Percentiles rank a stretch among this genome's conserved stretches.
phyloP scores from a whole-genome alignment of 2,113 vertebrate genomes.

The Phaetusa simplex region DNA sequence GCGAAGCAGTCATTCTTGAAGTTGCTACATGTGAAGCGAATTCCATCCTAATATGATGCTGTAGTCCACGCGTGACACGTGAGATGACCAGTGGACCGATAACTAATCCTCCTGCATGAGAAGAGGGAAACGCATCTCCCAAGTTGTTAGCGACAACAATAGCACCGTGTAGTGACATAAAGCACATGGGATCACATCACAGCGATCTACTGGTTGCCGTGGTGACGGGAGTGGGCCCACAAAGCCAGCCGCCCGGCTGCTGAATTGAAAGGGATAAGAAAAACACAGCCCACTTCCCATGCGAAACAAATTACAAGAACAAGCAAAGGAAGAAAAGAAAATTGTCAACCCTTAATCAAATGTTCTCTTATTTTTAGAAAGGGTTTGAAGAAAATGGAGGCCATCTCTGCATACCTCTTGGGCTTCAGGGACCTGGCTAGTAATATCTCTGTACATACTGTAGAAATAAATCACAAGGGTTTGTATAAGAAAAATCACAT shows the following conservation, averaged over 20 bases:
- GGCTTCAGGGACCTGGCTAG: conserved; percentile 16
- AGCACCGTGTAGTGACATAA: conserved; percentile 57
- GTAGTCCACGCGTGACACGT: accelerated
- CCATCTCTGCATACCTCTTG: conserved; percentile 14
- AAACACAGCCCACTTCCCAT: conserved; percentile 78
- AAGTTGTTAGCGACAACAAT: neutral
- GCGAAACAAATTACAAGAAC: conserved; percentile 75
- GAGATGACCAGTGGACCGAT: neutral
- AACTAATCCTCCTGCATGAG: neutral
- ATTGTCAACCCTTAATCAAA: conserved; percentile 76
- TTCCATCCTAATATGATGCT: neutral
- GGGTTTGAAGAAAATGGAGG: conserved; percentile 39
- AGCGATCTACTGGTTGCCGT: conserved; percentile 68
- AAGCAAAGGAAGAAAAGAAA: conserved; percentile 71
- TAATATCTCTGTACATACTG: conserved; percentile 27
- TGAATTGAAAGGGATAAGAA: conserved; percentile 77
- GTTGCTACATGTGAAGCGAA: neutral
- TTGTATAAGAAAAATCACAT: conserved; percentile 52
- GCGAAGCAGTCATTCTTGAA: neutral
- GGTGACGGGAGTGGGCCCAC: conserved; percentile 72
- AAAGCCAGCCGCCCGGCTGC: conserved; percentile 72
- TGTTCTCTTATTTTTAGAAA: conserved; percentile 70
- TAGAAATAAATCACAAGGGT: conserved; percentile 48
- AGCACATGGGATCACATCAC: conserved; percentile 64
- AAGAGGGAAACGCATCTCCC: neutral